A percentile compares a stretch with the other conserved stretches of the same genome.
phyloP scores from a whole-genome alignment of 2,797 vertebrate genomes.

The Fringilla coelebs region DNA sequence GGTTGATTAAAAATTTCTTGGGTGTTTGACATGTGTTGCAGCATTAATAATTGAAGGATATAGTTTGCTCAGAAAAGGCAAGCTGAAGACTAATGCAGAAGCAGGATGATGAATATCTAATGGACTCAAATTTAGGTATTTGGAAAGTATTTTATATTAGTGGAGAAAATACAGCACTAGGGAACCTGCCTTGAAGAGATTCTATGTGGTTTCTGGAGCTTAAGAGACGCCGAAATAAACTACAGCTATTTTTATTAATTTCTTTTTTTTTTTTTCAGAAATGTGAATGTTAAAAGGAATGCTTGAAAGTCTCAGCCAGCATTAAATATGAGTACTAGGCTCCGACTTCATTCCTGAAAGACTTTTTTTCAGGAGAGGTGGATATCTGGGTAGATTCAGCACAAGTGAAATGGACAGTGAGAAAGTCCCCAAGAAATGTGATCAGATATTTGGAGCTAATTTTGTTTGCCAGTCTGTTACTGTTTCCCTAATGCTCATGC shows the following conservation, averaged over 20 bases:
- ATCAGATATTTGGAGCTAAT: not conserved
- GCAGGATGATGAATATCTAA: not conserved
- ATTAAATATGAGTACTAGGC: not conserved
- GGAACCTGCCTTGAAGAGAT: not conserved
- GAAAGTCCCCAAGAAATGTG: not conserved
- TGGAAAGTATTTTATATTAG: not conserved
- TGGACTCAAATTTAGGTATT: not conserved
- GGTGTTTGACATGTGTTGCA: not conserved
- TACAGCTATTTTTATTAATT: not conserved
- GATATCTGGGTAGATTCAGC: not conserved
- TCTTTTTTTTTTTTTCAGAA: not conserved
- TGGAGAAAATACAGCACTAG: not conserved
- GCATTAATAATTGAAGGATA: not conserved
- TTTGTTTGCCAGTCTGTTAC: not conserved
- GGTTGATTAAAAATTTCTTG: not conserved
- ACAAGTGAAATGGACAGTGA: not conserved
- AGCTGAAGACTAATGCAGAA: not conserved
- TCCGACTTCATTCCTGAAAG: not conserved
- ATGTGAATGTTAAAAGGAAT: not conserved
- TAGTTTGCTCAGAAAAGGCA: not conserved
- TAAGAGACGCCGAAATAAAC: not conserved
- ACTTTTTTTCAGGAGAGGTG: not conserved
- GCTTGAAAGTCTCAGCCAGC: not conserved
- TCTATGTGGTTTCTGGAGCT: not conserved
- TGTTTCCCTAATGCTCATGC: not conserved